Percentiles rank a stretch among this genome's conserved stretches.
These are phyloP conservation scores for Hypotaenidia philippensis DNA, from an alignment of 2,797 vertebrate species.

Conservation along the genomic window DNA sequence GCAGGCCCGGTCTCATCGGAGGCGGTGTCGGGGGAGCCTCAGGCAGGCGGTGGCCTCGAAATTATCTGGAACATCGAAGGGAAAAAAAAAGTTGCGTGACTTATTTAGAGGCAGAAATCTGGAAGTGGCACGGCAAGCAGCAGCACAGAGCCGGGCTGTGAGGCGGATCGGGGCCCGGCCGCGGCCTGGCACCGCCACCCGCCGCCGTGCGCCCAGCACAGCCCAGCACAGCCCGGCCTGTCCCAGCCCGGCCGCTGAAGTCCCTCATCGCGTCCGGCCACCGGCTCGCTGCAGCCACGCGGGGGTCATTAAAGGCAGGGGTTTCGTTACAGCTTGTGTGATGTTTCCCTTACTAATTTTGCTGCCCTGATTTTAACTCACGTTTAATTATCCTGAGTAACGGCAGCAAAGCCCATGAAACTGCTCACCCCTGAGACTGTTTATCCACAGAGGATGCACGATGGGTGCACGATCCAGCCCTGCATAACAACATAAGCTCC, in stretches of 20 bases:
- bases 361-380: not conserved
- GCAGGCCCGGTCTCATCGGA: not conserved
- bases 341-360: not conserved
- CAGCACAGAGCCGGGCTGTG: not conserved
- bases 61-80: not conserved
- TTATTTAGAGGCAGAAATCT: not conserved
- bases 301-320: fast-evolving
- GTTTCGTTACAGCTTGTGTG: not conserved
- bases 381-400: fast-evolving
- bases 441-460: too few relatives aligned
- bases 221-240: too few relatives aligned
- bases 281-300: fast-evolving
- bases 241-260: fast-evolving
- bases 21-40: not conserved
- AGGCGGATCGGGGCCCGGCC: not conserved
- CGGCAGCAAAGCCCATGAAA: not conserved
- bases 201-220: fast-evolving
- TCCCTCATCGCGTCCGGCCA: fast-evolving
- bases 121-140: not conserved
- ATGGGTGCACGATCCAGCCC: fast-evolving
- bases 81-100: fast-evolving
- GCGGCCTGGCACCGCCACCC: not conserved
- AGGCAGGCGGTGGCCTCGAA: not conserved
- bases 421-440: fast-evolving
- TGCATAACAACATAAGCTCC: fast-evolving